These are phyloP conservation scores for Crotalus tigris DNA, from an alignment of 2,113 vertebrate genomes.

Conservation along the genomic window DNA sequence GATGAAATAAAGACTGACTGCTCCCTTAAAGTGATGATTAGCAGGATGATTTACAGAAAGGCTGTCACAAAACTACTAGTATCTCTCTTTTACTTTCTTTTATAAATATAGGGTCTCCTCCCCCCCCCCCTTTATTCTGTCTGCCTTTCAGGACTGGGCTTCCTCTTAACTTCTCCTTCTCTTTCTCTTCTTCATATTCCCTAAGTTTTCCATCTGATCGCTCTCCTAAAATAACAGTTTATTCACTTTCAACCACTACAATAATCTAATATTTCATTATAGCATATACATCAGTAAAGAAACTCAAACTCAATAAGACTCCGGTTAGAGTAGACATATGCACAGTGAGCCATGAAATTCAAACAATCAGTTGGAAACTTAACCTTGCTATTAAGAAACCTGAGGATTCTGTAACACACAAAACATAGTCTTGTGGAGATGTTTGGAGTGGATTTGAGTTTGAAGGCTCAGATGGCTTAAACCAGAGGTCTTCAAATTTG, in stretches of 20 bases:
- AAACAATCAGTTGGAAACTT: neutral
- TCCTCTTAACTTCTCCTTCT: neutral
- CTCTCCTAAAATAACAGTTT: neutral
- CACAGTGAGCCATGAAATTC: neutral
- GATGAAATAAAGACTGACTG: neutral
- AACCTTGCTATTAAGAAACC: neutral
- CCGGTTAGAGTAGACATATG: too few relatives aligned
- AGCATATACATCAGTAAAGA: neutral
- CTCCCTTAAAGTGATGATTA: neutral
- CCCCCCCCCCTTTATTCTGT: neutral
- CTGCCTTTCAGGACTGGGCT: neutral
- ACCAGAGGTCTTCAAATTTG: too few relatives aligned
- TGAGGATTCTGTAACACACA: neutral
- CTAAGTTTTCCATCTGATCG: neutral
- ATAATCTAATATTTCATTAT: neutral
- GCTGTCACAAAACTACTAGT: neutral
- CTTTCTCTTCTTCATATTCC: neutral
- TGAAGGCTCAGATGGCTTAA: neutral
- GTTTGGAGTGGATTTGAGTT: neutral
- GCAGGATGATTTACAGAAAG: neutral
- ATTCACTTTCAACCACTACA: neutral
- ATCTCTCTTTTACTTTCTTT: neutral
- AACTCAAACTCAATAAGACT: neutral
- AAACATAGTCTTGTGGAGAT: neutral
- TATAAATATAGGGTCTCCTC: neutral